Percentiles rank a stretch among this genome's conserved stretches.
Evolutionary conservation across 2,797 vertebrate genomes (phyloP).

Genomic region (Onychomys torridus): DNA sequence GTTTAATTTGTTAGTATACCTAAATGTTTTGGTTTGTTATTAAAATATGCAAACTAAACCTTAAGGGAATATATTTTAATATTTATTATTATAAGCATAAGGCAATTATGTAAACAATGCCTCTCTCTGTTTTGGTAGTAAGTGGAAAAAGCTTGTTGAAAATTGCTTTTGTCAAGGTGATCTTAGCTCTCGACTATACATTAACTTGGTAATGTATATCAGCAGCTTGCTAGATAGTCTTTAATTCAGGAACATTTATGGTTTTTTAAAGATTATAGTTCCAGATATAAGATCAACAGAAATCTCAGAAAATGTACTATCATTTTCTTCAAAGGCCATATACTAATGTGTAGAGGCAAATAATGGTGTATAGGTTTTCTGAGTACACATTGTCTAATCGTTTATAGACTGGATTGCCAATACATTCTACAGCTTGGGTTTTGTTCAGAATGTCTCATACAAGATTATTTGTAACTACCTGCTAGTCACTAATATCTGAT

Average conservation of each 20-base stretch:
- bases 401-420: neutral
- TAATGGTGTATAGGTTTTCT: neutral
- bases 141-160: neutral
- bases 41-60: slow-evolving; percentile 56
- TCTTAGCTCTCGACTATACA: neutral
- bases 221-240: neutral
- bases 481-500: neutral
- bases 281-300: slow-evolving; percentile 22
- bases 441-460: neutral
- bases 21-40: slow-evolving; percentile 42
- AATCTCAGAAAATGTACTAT: slow-evolving; percentile 9
- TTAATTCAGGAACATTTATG: slow-evolving; percentile 27
- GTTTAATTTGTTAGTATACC: slow-evolving; percentile 54
- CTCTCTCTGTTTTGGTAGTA: neutral
- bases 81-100: slow-evolving; percentile 12
- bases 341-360: neutral
- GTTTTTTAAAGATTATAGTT: neutral
- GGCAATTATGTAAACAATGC: neutral
- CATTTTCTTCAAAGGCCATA: neutral
- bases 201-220: slow-evolving; percentile 25
- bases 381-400: neutral
- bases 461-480: neutral
- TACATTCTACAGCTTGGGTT: neutral
- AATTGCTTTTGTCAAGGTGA: slow-evolving; percentile 24
- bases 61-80: slow-evolving; percentile 24